phyloP scores from a whole-genome alignment of 2,113 vertebrate genomes.

The Kryptolebias marmoratus region DNA sequence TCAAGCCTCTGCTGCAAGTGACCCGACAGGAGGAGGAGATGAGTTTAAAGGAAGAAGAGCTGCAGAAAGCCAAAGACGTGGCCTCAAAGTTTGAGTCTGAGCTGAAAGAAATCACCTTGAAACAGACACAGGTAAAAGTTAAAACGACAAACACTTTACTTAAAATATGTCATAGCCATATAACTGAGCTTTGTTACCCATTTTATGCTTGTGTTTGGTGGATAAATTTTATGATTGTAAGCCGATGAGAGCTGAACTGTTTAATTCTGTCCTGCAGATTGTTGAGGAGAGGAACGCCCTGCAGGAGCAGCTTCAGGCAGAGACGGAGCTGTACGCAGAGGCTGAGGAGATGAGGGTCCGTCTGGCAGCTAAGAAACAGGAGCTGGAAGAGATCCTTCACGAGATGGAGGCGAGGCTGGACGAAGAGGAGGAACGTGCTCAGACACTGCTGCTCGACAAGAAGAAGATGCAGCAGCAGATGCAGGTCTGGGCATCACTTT shows the following conservation, averaged over 20 bases:
- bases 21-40: conserved; percentile 97
- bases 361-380: conserved; percentile 91
- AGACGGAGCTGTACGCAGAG: conserved; percentile 92
- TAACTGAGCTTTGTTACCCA: too few species aligned
- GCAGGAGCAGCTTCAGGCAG: conserved; percentile 92
- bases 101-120: conserved; percentile 88
- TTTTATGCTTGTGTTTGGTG: neutral
- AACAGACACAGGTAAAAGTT: conserved; percentile 85
- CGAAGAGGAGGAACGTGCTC: conserved; percentile 91
- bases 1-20: conserved; percentile 96
- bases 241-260: neutral
- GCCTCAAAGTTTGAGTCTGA: conserved; percentile 87
- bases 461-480: conserved; percentile 97
- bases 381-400: conserved; percentile 93
- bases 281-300: conserved; percentile 89
- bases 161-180: neutral
- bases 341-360: conserved; percentile 95
- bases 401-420: conserved; percentile 96
- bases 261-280: conserved; percentile 54
- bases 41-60: conserved; percentile 92
- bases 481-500: conserved; percentile 80
- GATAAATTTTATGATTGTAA: neutral
- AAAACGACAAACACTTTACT: neutral
- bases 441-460: conserved; percentile 88
- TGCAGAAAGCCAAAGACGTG: conserved; percentile 86